Conservation (phyloP, 2,113 vertebrate genomes). For the Rhabdomys dilectus region DNA sequence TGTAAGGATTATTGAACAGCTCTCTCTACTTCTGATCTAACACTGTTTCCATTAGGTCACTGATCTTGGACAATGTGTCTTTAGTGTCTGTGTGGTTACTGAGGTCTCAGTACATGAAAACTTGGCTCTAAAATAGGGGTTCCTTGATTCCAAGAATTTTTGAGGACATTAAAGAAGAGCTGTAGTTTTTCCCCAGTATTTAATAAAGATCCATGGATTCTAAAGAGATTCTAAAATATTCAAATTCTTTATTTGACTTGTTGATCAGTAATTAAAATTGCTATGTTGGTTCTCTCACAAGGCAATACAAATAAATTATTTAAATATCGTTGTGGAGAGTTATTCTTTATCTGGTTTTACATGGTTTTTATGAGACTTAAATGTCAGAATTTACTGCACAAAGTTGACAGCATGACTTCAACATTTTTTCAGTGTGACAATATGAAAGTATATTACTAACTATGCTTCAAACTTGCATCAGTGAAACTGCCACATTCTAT, state of each 20-base stretch:
- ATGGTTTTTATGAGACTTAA: background rate
- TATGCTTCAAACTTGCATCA: background rate
- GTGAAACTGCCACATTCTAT: background rate
- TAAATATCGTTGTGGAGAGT: background rate
- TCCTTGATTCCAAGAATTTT: background rate
- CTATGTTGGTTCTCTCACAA: conserved; percentile 8
- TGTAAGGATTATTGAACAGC: background rate
- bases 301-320: background rate
- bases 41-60: background rate
- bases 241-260: background rate
- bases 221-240: conserved; percentile 1
- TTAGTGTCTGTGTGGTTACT: background rate
- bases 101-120: background rate
- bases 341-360: background rate
- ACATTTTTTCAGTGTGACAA: background rate
- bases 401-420: background rate
- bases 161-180: background rate
- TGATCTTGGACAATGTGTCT: background rate
- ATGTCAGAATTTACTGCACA: background rate
- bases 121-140: background rate
- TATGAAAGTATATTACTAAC: background rate
- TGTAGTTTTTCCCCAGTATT: background rate
- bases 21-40: background rate
- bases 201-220: background rate
- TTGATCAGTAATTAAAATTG: background rate